phyloP scores from a whole-genome alignment of 1,140 invertebrate genomes.

The Eurosta solidaginis region DNA sequence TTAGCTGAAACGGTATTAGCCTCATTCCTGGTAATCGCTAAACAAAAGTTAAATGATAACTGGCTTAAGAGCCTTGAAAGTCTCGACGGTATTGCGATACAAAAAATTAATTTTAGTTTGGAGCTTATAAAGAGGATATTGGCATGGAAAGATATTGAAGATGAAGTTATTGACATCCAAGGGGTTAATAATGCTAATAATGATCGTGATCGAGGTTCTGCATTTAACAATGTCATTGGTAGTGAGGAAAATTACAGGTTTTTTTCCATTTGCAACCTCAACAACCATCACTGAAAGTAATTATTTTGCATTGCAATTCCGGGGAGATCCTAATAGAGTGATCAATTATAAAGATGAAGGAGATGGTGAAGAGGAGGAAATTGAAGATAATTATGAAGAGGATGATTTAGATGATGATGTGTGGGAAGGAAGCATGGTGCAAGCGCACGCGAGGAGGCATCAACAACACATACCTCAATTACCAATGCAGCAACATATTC shows the following conservation, averaged over 20 bases:
- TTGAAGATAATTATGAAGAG: not conserved
- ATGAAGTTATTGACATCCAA: constrained; percentile 53
- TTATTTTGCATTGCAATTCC: constrained; percentile 56
- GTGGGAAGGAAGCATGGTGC: constrained; percentile 29
- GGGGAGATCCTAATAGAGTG: constrained; percentile 28
- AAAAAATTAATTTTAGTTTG: constrained; percentile 79
- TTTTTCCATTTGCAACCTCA: constrained; percentile 53
- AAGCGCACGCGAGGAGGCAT: not conserved
- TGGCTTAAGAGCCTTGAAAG: constrained; percentile 76
- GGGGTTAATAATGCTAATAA: not conserved
- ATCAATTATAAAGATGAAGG: constrained; percentile 7
- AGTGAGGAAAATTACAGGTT: constrained; percentile 35
- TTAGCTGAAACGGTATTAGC: constrained; percentile 78
- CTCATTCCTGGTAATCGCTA: constrained; percentile 81
- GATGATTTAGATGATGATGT: constrained; percentile 5
- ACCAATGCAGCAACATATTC: too few species aligned
- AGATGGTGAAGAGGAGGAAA: not conserved
- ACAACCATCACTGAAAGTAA: constrained; percentile 52
- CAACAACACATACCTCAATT: constrained; percentile 12
- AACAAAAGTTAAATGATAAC: constrained; percentile 75
- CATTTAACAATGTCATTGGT: not conserved
- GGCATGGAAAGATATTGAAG: constrained; percentile 85
- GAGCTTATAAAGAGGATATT: constrained; percentile 84
- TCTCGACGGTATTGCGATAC: constrained; percentile 64
- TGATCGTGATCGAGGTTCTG: not conserved